phyloP scores from a whole-genome alignment of 64 coral and sea anemone genomes.

The Stichodactyla mertensii region DNA sequence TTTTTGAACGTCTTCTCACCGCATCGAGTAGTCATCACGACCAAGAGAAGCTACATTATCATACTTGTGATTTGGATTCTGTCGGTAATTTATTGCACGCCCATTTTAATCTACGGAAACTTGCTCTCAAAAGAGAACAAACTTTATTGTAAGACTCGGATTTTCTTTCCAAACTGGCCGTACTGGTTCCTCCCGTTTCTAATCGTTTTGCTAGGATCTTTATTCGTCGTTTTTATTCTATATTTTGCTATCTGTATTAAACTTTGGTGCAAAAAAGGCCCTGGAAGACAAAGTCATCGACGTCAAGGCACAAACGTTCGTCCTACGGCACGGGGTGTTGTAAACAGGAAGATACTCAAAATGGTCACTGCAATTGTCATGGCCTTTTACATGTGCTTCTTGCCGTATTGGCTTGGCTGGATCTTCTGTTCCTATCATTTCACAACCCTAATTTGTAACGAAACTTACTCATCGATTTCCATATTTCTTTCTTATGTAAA shows the following conservation, averaged over 20 bases:
- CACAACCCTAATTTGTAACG: slow-evolving; percentile 19
- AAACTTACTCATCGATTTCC: slow-evolving; percentile 15
- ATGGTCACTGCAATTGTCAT: slow-evolving; percentile 42
- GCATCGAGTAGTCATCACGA: slow-evolving; percentile 25
- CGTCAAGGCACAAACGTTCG: background rate
- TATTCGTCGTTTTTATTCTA: slow-evolving; percentile 29
- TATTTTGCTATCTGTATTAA: slow-evolving; percentile 28
- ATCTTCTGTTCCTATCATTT: slow-evolving; percentile 44
- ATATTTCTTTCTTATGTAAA: slow-evolving; percentile 43
- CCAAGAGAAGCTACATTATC: background rate
- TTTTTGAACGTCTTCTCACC: slow-evolving; percentile 35
- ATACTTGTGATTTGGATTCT: slow-evolving; percentile 24
- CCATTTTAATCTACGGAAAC: slow-evolving; percentile 24
- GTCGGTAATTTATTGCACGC: slow-evolving; percentile 25
- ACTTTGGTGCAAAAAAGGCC: slow-evolving; percentile 9
- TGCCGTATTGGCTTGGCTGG: slow-evolving; percentile 47
- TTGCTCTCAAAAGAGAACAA: background rate
- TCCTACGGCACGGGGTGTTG: background rate
- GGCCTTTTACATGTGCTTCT: slow-evolving; percentile 38
- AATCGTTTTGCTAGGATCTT: background rate
- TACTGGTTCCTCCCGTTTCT: slow-evolving; percentile 44
- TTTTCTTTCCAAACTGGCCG: slow-evolving; percentile 34
- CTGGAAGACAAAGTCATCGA: background rate
- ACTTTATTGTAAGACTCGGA: slow-evolving; percentile 32
- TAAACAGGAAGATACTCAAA: slow-evolving; percentile 33